Base-by-base conservation (phyloP, 1,140 invertebrate species). In the Caenorhabditis latens region DNA sequence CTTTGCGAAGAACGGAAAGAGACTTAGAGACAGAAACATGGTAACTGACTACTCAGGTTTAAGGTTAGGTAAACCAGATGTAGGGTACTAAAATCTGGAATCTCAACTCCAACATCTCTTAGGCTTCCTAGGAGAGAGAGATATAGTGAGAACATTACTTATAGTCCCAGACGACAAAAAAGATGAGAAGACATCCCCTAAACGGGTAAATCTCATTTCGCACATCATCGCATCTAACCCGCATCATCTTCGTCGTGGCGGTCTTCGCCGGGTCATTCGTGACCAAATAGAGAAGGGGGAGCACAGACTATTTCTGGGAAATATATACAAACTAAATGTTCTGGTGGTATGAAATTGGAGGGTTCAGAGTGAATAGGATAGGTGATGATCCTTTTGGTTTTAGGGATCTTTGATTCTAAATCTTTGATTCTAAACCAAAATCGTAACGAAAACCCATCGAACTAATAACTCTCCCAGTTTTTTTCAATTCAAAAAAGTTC, bases 141-240 rank as follows among this genome's bases (percentile, higher is more conserved):
- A n/a, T n/a, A n/a, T 32, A 32, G 32, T 32, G 32, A 32, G 32
- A 32, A 32, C 32, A 32, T 32, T 32, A 32, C 24, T 9, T 14
- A 79, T 79, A 79, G 71, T 79, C 16, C 9, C 71, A 50, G 71
- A 79, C 32, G 50, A 42, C 43, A 43, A 53, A 50, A 50, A 40
- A 79, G 21, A 9, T 24, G 71, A 79, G 19, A 24, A 79, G 13
- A 50, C 46, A 43, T 21, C 42, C 21, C 46, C 71, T 79, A 79
- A 79, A 79, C 46, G 71, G 46, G 71, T 79, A 79, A 79, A 79
- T 79, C 71, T 79, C 71, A 79, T 79, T 53, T 79, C 11, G 46
- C 71, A 79, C 43, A 79, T 79, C 71, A 79, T 79, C 71, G 46
- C 8, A 79, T 79, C 71, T 79, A 79, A 79, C 71, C 43, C 50